Evolutionary conservation across 2,797 vertebrate species (phyloP), one percentile per base, ranked within the genome.

Genomic region (Darevskia mixta): DNA sequence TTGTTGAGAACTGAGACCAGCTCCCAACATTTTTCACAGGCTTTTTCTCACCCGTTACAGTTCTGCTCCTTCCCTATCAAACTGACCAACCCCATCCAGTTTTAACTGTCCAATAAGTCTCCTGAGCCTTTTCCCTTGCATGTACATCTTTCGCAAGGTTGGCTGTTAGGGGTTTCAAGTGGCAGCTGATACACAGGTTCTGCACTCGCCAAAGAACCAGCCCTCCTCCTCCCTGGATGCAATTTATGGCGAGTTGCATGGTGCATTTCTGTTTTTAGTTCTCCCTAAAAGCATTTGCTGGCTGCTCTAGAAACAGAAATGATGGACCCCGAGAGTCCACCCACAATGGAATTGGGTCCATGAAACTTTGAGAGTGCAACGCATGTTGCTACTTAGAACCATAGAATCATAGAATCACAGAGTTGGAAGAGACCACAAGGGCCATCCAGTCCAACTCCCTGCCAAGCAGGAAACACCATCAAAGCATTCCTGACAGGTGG

Each of bases 51-150:
- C 32, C 23, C 49, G 38, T 2, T 0, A 38, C 1, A 43, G 71
- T 92, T 83, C 27, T 88, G 29, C 86, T 72, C 41, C 67, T 66
- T 38, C 38, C 13, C 67, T 84, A 35, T 38, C 13, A 81, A 73
- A n/a, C 25, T 29, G 41, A 61, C 32, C 49, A 81, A 61, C 41
- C 49, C 82, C 58, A 6, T 41, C 6, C 64, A 67, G 17, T 87
- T 67, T 25, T 76, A 85, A 75, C n/a, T 38, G 78, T 18, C 4
- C 43, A 29, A 78, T 45, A 55, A 32, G 67, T 49, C 15, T 77
- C 29, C 35, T 55, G 13, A 55, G 13, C 49, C 83, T 17, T 66
- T 80, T 4, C 66, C 49, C 23, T 29, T 41, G 2, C 66, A 13
- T 20, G 8, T 9, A 35, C 67, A 29, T 5, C 45, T 38, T 43